phyloP scores from a whole-genome alignment of 2,797 vertebrate species.

The Craterocephalus amniculus region DNA sequence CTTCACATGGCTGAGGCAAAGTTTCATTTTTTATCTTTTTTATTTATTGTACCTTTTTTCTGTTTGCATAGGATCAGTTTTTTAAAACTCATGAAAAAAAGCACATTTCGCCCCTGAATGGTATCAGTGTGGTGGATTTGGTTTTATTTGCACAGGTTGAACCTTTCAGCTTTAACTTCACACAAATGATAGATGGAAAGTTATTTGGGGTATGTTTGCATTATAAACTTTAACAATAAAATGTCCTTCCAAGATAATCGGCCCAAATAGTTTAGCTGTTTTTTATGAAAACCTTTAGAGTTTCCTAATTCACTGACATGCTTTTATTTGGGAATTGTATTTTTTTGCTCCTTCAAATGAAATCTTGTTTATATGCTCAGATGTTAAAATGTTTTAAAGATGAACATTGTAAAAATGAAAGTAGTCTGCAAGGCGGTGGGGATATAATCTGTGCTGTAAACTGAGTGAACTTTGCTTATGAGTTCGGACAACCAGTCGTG shows the following conservation, averaged over 20 bases:
- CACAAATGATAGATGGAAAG: conserved; percentile 1
- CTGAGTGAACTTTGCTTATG: background rate
- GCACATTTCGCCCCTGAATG: background rate
- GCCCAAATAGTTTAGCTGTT: background rate
- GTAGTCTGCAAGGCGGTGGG: background rate
- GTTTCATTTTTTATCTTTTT: background rate
- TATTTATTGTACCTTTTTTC: background rate
- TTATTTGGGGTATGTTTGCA: conserved; percentile 26
- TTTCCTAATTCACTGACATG: background rate
- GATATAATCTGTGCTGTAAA: background rate
- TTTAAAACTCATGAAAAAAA: conserved; percentile 3
- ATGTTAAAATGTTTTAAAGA: background rate
- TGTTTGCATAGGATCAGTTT: background rate
- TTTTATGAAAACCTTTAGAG: background rate
- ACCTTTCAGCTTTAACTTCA: background rate
- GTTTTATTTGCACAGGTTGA: conserved; percentile 12
- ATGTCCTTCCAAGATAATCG: background rate
- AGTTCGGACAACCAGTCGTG: background rate
- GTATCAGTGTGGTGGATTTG: conserved; percentile 1
- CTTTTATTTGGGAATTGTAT: conserved; percentile 1
- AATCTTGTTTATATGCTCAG: background rate
- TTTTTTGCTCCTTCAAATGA: background rate
- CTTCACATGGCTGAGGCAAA: background rate
- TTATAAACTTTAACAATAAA: background rate
- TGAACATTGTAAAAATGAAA: background rate